Evolutionary conservation across 2,797 vertebrate genomes (phyloP).

Genomic region (Oreochromis mossambicus): DNA sequence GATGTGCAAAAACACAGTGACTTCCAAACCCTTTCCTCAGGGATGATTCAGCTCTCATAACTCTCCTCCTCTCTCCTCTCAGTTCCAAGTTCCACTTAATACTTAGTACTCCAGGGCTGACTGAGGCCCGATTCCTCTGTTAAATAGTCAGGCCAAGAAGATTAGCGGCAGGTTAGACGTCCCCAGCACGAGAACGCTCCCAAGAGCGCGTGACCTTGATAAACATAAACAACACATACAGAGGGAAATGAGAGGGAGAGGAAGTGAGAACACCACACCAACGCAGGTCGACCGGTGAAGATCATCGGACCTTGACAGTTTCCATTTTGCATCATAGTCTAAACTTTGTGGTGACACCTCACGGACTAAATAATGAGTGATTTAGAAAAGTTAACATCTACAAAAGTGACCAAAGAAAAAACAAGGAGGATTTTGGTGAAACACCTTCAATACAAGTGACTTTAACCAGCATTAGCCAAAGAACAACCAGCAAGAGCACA

Average conservation of each 20-base stretch:
- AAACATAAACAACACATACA: neutral
- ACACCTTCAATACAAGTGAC: neutral
- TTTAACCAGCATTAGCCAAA: neutral
- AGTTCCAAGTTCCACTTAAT: neutral
- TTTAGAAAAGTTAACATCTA: neutral
- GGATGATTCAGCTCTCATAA: neutral
- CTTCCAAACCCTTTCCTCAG: neutral
- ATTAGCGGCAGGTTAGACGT: rapidly evolving
- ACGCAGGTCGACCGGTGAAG: rapidly evolving
- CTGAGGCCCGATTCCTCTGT: neutral
- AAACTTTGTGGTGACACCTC: rapidly evolving
- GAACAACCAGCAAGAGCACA: neutral
- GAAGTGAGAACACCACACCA: neutral
- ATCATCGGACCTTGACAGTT: neutral
- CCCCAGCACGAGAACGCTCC: rapidly evolving
- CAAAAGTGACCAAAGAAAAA: neutral
- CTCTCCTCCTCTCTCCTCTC: neutral
- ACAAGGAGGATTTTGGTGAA: neutral
- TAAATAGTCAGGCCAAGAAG: neutral
- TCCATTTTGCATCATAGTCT: neutral
- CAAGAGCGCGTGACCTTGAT: rapidly evolving
- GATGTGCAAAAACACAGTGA: neutral
- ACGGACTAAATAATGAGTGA: rapidly evolving
- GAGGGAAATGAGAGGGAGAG: neutral
- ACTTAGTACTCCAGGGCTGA: neutral